Base-by-base conservation (phyloP, 2,888 invertebrate genomes). In the Empis livida region DNA sequence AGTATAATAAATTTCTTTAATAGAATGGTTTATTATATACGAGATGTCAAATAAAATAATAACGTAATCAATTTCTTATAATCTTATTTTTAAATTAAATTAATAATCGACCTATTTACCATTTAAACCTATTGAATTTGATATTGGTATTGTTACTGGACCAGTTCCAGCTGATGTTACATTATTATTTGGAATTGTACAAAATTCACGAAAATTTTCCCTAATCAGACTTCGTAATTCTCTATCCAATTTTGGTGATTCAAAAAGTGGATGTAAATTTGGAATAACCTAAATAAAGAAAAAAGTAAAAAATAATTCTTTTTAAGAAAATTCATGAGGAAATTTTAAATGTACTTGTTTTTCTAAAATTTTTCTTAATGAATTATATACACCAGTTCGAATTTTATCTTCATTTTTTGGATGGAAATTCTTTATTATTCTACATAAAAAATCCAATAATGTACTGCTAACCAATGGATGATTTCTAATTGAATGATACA, bases 181-280 rank as follows among this genome's bases (percentile, higher is more conserved):
- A 39, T 20, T 43, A 27, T 23, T 44, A 37, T 41, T 38, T 31
- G 52, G 39, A 17, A 50, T 16, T 31, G 51, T 47, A 45, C 53
- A 54, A 68, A 95, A 95, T 69, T 95, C 94, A 59, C 84, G 82
- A 64, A 96, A 96, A 38, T 87, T 89, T 61, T 92, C 91, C 54
- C 87, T 78, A 38, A 96, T 86, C 68, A 92, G 82, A 51, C 78
- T 77, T 51, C 77, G 68, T 47, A 82, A 63, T 54, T 82, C 82
- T 53, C 73, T 70, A 63, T 82, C 82, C 49, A 82, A 61, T 58
- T 79, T 80, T 8, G 75, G 73, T 64, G 75, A 56, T 67, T 70
- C 61, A 74, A 72, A 58, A 48, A 75, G 65, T 10, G 79, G 77
- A 61, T 76, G 76, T 56, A 80, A 76, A 61, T 79, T 77, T 59